Conservation (phyloP, 2,888 invertebrate genomes). For the Polydesmus complanatus region DNA sequence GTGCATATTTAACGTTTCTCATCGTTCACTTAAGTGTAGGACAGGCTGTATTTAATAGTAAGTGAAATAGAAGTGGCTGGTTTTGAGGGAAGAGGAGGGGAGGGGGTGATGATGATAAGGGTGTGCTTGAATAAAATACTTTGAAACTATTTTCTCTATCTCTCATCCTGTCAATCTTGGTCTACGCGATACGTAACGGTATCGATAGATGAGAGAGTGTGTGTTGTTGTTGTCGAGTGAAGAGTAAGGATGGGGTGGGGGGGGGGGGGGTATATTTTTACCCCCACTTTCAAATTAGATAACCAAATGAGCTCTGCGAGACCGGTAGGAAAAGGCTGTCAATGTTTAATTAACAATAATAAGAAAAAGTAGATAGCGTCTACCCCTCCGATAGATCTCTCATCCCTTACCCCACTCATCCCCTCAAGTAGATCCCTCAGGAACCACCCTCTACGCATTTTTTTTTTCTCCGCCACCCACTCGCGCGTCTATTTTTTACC, state of each 20-base stretch:
- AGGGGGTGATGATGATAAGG: too few species aligned
- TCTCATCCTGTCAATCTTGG: not conserved
- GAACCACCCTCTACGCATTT: not conserved
- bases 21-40: too few species aligned
- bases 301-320: constrained; percentile 14
- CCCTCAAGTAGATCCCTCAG: constrained; percentile 2
- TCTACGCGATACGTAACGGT: not conserved
- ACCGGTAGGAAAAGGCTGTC: constrained; percentile 13
- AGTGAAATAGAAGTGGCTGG: too few species aligned
- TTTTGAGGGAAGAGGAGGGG: too few species aligned
- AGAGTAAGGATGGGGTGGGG: not conserved
- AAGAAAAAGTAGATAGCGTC: constrained; percentile 15
- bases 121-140: not conserved
- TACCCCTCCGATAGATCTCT: too few species aligned
- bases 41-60: too few species aligned
- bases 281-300: constrained; percentile 11
- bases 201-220: too few species aligned
- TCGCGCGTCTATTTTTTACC: not conserved
- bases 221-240: not conserved
- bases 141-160: not conserved
- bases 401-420: not conserved
- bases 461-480: not conserved
- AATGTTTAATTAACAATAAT: constrained; percentile 16
- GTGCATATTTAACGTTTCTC: too few species aligned
- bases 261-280: not conserved